A percentile compares a stretch with the other conserved stretches of the same genome.
These are phyloP conservation scores for Anoura caudifer DNA, from an alignment of 2,113 vertebrate species.

Conservation along the genomic window DNA sequence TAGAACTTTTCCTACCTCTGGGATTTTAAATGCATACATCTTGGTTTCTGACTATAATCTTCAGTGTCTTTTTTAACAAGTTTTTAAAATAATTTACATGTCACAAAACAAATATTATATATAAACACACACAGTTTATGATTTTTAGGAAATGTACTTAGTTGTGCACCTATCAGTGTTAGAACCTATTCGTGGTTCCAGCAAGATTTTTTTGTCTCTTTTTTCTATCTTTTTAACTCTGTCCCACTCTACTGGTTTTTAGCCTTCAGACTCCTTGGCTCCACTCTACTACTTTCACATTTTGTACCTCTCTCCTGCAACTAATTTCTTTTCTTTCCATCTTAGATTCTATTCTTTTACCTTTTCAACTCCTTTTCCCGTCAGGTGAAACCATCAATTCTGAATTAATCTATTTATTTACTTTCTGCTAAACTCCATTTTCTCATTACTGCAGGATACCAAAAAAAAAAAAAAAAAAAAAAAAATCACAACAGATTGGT, in stretches of 20 bases:
- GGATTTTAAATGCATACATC: neutral
- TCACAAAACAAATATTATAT: neutral
- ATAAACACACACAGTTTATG: neutral
- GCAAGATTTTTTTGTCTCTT: neutral
- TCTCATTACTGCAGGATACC: neutral
- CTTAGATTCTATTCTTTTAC: neutral
- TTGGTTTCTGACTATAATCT: neutral
- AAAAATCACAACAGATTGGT: neutral
- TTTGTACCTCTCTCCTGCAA: neutral
- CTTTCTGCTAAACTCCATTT: neutral
- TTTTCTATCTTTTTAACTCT: neutral
- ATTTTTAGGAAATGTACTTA: neutral
- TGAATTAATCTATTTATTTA: neutral
- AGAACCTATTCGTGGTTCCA: neutral
- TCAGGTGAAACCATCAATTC: neutral
- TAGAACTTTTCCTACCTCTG: neutral
- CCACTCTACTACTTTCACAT: neutral
- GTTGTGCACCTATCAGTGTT: neutral
- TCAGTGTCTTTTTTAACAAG: neutral
- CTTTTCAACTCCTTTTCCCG: neutral
- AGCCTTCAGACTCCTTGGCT: neutral
- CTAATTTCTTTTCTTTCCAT: neutral
- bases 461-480: neutral
- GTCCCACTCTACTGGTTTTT: neutral
- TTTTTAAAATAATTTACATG: neutral